These are phyloP conservation scores for Proterorhinus semilunaris DNA, from an alignment of 2,113 vertebrate genomes.

Conservation along the genomic window DNA sequence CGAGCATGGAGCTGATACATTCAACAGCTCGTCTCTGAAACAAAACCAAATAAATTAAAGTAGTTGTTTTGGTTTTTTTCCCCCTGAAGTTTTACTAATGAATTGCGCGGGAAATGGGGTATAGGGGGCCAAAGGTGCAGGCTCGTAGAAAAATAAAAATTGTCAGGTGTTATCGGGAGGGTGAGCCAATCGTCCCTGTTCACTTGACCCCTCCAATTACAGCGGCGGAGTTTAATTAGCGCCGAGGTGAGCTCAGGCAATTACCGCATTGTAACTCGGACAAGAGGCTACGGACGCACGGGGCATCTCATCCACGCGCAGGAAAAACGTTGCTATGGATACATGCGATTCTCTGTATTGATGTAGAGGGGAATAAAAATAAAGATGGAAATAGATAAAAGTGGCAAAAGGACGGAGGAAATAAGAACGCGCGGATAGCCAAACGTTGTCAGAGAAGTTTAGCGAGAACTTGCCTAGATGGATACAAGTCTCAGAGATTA, in stretches of 20 bases:
- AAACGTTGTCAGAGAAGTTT: slow-evolving; percentile 51
- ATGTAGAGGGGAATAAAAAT: slow-evolving; percentile 39
- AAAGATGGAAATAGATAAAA: slow-evolving; percentile 65
- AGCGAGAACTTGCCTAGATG: slow-evolving; percentile 24
- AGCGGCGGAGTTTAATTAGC: slow-evolving; percentile 77
- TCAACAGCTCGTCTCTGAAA: slow-evolving; percentile 27
- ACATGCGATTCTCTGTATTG: slow-evolving; percentile 62
- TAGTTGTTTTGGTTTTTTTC: background rate
- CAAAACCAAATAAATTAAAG: slow-evolving; percentile 18
- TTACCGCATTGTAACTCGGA: slow-evolving; percentile 78
- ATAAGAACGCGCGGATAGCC: slow-evolving; percentile 42
- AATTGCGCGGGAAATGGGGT: slow-evolving; percentile 9
- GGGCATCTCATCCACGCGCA: slow-evolving; percentile 24
- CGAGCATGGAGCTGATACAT: slow-evolving; percentile 22
- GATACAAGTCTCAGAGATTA: slow-evolving; percentile 20
- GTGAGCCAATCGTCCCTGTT: slow-evolving; percentile 74
- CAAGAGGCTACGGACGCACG: slow-evolving; percentile 65
- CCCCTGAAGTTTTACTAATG: background rate
- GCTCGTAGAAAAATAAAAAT: slow-evolving; percentile 43
- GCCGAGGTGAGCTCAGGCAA: slow-evolving; percentile 77
- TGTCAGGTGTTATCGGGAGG: slow-evolving; percentile 55
- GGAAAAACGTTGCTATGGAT: slow-evolving; percentile 77
- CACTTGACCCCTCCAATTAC: slow-evolving; percentile 81
- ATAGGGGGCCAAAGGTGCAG: slow-evolving; percentile 22
- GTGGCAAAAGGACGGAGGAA: slow-evolving; percentile 40